Percentiles rank a stretch among this genome's conserved stretches.
phyloP scores from a whole-genome alignment of 2,797 vertebrate species.

The Nasua narica region DNA sequence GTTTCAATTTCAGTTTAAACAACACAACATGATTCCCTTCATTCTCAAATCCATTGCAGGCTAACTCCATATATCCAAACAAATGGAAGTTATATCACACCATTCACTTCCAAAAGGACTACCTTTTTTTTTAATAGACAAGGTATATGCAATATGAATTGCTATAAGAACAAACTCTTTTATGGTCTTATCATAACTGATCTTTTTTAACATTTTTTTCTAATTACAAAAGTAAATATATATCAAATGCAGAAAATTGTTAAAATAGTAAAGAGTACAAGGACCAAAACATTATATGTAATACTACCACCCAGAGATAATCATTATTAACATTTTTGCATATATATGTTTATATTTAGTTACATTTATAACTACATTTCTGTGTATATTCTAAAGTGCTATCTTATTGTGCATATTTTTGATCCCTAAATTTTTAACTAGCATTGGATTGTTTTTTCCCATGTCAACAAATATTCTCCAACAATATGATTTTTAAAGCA shows the following conservation, averaged over 20 bases:
- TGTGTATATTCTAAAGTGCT: neutral
- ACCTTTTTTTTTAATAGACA: neutral
- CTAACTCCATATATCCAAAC: neutral
- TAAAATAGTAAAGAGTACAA: neutral
- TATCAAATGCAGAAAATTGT: neutral
- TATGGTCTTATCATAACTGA: neutral
- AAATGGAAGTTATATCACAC: neutral
- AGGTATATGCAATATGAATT: neutral
- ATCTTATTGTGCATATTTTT: neutral
- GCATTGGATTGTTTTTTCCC: neutral
- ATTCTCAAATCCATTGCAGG: neutral
- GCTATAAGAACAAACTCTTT: neutral
- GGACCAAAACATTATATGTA: neutral
- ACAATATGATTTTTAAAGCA: neutral
- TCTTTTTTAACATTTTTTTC: neutral
- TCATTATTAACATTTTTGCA: neutral
- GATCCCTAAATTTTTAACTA: neutral
- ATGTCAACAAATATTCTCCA: neutral
- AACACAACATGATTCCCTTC: neutral
- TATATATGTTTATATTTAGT: neutral
- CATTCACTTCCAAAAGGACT: neutral
- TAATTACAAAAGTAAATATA: neutral
- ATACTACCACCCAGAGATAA: neutral
- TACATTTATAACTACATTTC: neutral
- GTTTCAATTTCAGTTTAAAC: constrained; percentile 15